These are phyloP conservation scores for Drosophila nr. medialis DNA, from an alignment of 2,888 invertebrate genomes.

Conservation along the genomic window DNA sequence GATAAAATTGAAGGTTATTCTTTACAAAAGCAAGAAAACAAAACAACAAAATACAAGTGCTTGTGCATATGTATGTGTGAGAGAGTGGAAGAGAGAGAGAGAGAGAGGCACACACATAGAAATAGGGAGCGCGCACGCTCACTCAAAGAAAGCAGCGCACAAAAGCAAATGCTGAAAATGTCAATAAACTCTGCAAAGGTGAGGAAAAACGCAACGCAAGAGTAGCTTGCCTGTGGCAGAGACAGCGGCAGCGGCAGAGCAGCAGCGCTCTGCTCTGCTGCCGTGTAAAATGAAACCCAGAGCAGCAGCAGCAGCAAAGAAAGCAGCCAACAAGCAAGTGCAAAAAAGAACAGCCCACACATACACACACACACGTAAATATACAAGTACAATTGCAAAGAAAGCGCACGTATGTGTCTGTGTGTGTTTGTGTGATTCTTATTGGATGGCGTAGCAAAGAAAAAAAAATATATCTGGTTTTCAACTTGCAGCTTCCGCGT, in stretches of 20 bases:
- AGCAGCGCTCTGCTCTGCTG: conserved; percentile 48
- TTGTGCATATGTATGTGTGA: conserved; percentile 42
- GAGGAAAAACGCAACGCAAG: conserved; percentile 79
- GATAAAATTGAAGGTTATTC: conserved; percentile 79
- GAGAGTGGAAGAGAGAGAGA: conserved; percentile 28
- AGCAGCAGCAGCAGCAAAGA: conserved; percentile 56
- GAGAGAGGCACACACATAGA: conserved; percentile 24
- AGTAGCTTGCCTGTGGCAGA: conserved; percentile 50
- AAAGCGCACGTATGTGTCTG: conserved; percentile 50
- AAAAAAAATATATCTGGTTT: conserved; percentile 70
- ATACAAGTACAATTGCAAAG: conserved; percentile 34
- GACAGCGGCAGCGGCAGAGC: conserved; percentile 20
- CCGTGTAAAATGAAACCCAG: conserved; percentile 64
- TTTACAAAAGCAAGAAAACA: conserved; percentile 40
- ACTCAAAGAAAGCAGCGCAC: conserved; percentile 72
- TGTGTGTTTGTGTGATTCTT: conserved; percentile 56
- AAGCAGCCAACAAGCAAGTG: conserved; percentile 72
- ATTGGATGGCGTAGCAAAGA: conserved; percentile 65
- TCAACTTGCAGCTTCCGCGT: conserved; percentile 73
- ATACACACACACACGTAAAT: conserved; percentile 13
- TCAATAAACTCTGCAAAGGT: conserved; percentile 82
- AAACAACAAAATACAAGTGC: conserved; percentile 49
- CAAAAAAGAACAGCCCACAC: conserved; percentile 61
- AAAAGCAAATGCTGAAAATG: conserved; percentile 78
- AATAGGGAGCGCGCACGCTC: conserved; percentile 65